Evolutionary conservation across 2,888 invertebrate species (phyloP).

Genomic region (Operophtera brumata): DNA sequence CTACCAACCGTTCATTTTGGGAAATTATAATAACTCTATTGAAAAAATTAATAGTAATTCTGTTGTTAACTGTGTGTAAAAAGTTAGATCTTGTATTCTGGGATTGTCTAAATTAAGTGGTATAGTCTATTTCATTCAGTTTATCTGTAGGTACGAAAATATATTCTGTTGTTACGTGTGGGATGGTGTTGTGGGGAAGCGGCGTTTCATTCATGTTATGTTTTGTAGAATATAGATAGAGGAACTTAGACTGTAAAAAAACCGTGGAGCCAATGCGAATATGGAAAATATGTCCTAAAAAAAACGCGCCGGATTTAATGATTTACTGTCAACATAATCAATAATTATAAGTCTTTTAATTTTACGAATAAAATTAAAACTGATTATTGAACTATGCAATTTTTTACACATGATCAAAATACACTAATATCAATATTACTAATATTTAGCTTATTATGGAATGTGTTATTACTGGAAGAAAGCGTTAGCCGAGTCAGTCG

Average conservation of each 20-base stretch:
- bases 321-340: constrained; percentile 14
- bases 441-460: too few relatives aligned
- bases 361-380: too few relatives aligned
- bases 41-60: constrained; percentile 40
- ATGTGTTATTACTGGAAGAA: too few relatives aligned
- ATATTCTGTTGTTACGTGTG: constrained; percentile 76
- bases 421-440: too few relatives aligned
- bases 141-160: constrained; percentile 75
- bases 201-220: constrained; percentile 25
- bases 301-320: constrained; percentile 23
- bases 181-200: constrained; percentile 47
- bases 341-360: background rate
- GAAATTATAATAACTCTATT: constrained; percentile 40
- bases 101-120: constrained; percentile 77
- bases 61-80: constrained; percentile 63
- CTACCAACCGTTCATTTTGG: constrained; percentile 67
- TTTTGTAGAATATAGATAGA: constrained; percentile 14
- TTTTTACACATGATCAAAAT: too few relatives aligned
- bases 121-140: constrained; percentile 71
- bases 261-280: constrained; percentile 10
- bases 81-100: constrained; percentile 81
- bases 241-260: constrained; percentile 24
- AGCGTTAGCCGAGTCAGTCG: too few relatives aligned
- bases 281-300: too few relatives aligned
- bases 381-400: too few relatives aligned